phyloP scores from a whole-genome alignment of 2,888 invertebrate genomes.

The Ernsta delagoae region DNA sequence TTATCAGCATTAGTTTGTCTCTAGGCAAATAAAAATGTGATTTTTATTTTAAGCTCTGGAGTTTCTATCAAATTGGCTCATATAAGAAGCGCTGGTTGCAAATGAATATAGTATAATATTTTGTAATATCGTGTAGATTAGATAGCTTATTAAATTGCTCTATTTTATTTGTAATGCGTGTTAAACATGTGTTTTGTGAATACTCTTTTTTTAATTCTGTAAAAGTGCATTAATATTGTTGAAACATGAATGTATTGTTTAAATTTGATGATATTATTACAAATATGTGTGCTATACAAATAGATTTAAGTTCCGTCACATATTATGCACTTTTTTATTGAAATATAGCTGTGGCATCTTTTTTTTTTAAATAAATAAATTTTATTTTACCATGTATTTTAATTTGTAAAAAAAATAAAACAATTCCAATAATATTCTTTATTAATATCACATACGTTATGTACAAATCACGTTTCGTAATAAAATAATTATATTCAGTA shows the following conservation, averaged over 20 bases:
- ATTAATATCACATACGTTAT: conserved; percentile 77
- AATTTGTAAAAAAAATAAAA: background rate
- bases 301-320: conserved; percentile 9
- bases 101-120: conserved; percentile 2
- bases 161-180: conserved; percentile 20
- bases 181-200: conserved; percentile 25
- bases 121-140: background rate
- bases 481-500: conserved; percentile 59
- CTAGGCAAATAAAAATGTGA: conserved; percentile 1
- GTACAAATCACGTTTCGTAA: conserved; percentile 73
- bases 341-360: conserved; percentile 38
- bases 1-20: background rate
- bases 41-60: conserved; percentile 1
- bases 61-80: background rate
- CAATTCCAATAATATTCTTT: conserved; percentile 54
- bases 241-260: background rate
- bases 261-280: background rate
- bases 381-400: conserved; percentile 42
- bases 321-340: conserved; percentile 15
- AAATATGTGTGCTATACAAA: conserved; percentile 1
- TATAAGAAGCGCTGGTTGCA: background rate
- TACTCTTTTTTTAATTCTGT: conserved; percentile 12
- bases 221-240: background rate
- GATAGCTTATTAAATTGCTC: conserved; percentile 9
- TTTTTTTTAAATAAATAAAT: conserved; percentile 44